Conservation (phyloP, 2,888 invertebrate species). For the Scrobipalpa atriplicella region DNA sequence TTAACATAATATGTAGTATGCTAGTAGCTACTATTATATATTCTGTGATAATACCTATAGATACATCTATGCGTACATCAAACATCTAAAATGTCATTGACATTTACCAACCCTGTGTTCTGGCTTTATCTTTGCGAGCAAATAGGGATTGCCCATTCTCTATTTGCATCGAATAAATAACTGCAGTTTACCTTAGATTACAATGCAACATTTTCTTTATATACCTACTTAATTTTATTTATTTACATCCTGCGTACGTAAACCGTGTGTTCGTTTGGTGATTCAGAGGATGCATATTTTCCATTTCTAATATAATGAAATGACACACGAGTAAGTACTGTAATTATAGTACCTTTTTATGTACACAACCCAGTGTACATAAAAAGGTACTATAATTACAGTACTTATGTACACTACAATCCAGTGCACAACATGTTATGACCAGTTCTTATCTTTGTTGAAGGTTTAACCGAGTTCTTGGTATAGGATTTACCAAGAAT, state of each 20-base stretch:
- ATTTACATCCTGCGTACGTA: background rate
- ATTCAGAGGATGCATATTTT: background rate
- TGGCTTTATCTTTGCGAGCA: constrained; percentile 22
- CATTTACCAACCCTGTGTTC: constrained; percentile 34
- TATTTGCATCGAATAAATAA: constrained; percentile 18
- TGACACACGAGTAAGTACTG: too few species aligned
- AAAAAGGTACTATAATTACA: too few species aligned
- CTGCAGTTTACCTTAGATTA: constrained; percentile 1
- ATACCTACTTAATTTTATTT: background rate
- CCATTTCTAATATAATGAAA: too few species aligned
- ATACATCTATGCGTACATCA: constrained; percentile 29
- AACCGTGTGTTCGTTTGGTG: background rate
- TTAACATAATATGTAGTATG: too few species aligned
- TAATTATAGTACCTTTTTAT: too few species aligned
- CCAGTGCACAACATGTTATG: too few species aligned
- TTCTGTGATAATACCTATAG: too few species aligned
- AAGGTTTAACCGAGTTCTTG: too few species aligned
- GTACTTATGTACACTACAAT: too few species aligned
- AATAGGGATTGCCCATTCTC: constrained; percentile 12
- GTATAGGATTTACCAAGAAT: background rate
- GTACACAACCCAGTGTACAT: too few species aligned
- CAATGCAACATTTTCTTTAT: constrained; percentile 2
- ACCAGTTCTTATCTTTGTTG: too few species aligned
- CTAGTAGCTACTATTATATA: too few species aligned
- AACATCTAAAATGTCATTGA: constrained; percentile 46